These are phyloP conservation scores for Masticophis lateralis DNA, from an alignment of 2,797 vertebrate species.

Conservation along the genomic window DNA sequence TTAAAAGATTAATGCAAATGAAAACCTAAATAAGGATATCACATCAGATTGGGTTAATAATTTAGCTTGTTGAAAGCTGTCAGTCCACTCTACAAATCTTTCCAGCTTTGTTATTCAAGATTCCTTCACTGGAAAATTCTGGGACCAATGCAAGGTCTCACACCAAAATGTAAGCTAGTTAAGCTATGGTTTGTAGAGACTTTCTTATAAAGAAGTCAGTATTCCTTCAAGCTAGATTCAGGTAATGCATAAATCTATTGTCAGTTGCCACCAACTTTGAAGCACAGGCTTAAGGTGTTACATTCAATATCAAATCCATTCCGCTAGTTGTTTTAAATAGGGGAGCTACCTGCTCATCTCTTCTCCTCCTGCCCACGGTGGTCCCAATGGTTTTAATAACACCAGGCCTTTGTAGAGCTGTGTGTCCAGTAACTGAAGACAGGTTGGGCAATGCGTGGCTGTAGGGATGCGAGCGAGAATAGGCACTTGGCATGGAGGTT, in stretches of 20 bases:
- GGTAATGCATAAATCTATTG: neutral
- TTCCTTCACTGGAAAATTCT: neutral
- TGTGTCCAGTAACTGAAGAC: slow-evolving; percentile 83
- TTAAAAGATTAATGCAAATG: neutral
- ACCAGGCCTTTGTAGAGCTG: slow-evolving; percentile 86
- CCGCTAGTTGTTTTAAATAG: neutral
- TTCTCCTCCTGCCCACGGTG: slow-evolving; percentile 86
- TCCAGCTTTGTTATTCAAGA: neutral
- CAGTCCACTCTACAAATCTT: neutral
- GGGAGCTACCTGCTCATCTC: slow-evolving; percentile 89
- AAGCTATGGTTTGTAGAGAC: neutral
- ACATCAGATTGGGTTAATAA: neutral
- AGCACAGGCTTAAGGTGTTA: neutral
- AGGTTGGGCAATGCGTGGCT: slow-evolving; percentile 85
- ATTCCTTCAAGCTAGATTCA: neutral
- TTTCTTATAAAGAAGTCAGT: neutral
- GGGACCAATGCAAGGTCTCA: neutral
- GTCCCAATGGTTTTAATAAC: slow-evolving; percentile 97
- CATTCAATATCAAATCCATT: neutral
- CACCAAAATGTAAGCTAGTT: neutral
- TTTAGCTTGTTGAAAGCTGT: neutral
- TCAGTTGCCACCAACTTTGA: neutral
- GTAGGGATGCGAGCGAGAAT: slow-evolving; percentile 91
- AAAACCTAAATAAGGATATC: neutral
- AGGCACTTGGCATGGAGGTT: slow-evolving; percentile 98